Evolutionary conservation across 2,888 invertebrate genomes (phyloP), one percentile per base, ranked within the genome.

Genomic region (Andrena trimmerana): DNA sequence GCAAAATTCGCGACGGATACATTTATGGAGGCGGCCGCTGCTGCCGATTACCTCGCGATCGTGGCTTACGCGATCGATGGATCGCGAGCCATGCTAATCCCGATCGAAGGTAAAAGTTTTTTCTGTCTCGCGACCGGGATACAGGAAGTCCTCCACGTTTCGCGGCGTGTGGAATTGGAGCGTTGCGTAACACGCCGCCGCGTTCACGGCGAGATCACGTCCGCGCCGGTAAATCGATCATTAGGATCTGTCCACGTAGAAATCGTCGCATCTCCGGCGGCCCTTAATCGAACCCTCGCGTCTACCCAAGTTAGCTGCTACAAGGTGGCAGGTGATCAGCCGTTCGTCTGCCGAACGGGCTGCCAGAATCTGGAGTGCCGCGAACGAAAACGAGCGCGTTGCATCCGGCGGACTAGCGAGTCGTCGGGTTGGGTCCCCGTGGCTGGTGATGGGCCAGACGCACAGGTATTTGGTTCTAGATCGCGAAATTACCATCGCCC

Each of bases 101-200:
- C 83, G 87, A 87, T 86, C 85, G 89, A 89, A 89, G 89, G 89
- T 89, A 90, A 90, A 89, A 88, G 83, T 89, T 90, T 89, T 89
- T 89, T 88, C 78, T 77, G 85, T 85, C 87, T 88, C 81, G 80
- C 79, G 80, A 75, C 78, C 76, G 78, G 80, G 76, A 69, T 76
- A 57, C 81, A 72, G 77, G 73, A 77, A 83, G 78, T 78, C 78
- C 67, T 72, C 42, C 67, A 57, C 33, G 63, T 65, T 79, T 71
- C 78, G 13, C 84, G 63, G 16, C 59, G 42, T 6, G 48, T n/a
- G 85, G 68, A 87, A 82, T 85, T 85, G 85, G 77, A 78, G 60
- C 78, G 79, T 80, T 76, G 87, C 75, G 70, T 76, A 86, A 86
- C 73, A 70, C 60, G 76, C 62, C 81, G 76, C 82, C 75, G 82